phyloP scores from a whole-genome alignment of 2,888 invertebrate species.

The Ceratothoa steindachneri region DNA sequence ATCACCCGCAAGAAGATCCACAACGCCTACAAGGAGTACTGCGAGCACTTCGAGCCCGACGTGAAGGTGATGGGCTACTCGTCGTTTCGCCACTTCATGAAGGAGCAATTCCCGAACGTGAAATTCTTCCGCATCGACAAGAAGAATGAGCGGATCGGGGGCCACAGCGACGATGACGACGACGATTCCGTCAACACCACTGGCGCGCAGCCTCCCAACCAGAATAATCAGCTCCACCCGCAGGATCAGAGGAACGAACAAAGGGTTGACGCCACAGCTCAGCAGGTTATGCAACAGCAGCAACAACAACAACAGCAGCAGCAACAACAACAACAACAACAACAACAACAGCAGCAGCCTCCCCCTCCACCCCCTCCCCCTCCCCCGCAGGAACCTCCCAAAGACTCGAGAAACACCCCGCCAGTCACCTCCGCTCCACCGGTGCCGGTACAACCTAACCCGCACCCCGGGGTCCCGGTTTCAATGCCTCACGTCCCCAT shows the following conservation, averaged over 20 bases:
- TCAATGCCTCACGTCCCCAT: constrained; percentile 39
- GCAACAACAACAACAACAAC: constrained; percentile 17
- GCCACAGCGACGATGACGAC: constrained; percentile 42
- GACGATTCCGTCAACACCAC: constrained; percentile 32
- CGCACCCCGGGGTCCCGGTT: constrained; percentile 27
- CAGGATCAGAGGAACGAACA: neutral
- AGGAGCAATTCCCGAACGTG: constrained; percentile 73
- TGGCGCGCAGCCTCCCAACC: constrained; percentile 26
- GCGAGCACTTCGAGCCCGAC: constrained; percentile 65
- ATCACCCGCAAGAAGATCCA: constrained; percentile 67
- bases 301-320: constrained; percentile 32
- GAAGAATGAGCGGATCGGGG: constrained; percentile 30
- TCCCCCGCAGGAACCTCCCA: constrained; percentile 28
- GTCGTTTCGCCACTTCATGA: constrained; percentile 74
- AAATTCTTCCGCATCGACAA: constrained; percentile 55
- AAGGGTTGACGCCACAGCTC: neutral
- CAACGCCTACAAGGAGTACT: constrained; percentile 69
- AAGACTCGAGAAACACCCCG: constrained; percentile 30
- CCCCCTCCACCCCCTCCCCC: constrained; percentile 12
- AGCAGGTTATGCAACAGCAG: constrained; percentile 23
- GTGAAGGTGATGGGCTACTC: constrained; percentile 74
- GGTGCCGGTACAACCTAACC: constrained; percentile 15
- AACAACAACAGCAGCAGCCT: constrained; percentile 15
- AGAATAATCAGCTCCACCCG: neutral
- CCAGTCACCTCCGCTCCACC: constrained; percentile 21